Evolutionary conservation across 2,888 invertebrate genomes (phyloP), one percentile per base, ranked within the genome.

Genomic region (Volucella bombylans): DNA sequence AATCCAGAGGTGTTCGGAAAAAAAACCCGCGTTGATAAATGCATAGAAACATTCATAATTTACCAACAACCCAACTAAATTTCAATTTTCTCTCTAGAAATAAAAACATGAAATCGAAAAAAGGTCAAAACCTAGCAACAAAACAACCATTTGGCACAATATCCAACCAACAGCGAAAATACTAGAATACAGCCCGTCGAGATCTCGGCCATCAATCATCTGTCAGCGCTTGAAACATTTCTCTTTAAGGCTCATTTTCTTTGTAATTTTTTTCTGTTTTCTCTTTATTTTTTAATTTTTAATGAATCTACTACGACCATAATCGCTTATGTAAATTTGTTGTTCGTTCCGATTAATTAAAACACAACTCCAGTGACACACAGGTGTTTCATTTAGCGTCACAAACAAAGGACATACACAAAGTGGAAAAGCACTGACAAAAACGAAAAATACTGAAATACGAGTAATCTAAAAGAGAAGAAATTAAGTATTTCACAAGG

Each of bases 311-410:
- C 45, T 69, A 41, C 62, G 41, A 69, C 62, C 69, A 69, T 55
- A 69, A 77, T 77, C 77, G 62, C 50, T 77, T 77, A 62, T 69
- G 52, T 39, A 68, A 68, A 68, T 68, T 68, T 41, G 15, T 69
- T 64, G 55, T 62, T 64, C 45, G 39, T 52, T 69, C 69, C 77
- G 55, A 69, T 77, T 77, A 77, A 77, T 77, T 77, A 77, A 69
- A 77, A 69, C 61, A 69, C 18, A 31, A 43, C 55, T 64, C 57
- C 45, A 52, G 8, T 15, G 64, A 57, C 74, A 74, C 69, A 81
- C 76, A 81, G 81, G 81, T 81, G 81, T 76, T 76, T 64, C 59
- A 65, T 69, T 69, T 59, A 23, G 52, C 45, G 41, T 62, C 61
- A 78, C 65, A 52, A 57, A 65, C 50, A 76, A 62, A 81, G 68